Evolutionary conservation across 1,140 invertebrate genomes (phyloP).

Genomic region (Gerris buenoi): DNA sequence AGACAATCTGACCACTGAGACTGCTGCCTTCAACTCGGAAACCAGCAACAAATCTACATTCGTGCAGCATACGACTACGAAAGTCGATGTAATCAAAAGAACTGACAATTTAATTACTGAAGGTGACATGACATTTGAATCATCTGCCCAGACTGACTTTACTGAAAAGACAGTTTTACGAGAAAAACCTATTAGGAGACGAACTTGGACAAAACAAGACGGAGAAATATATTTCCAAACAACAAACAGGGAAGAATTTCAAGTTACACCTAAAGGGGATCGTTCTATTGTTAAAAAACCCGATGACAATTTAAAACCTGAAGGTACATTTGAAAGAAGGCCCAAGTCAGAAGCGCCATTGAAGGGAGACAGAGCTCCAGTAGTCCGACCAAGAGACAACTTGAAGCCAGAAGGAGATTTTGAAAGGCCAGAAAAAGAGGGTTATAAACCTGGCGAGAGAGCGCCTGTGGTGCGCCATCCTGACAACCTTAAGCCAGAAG

Average conservation of each 20-base stretch:
- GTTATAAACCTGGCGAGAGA: no score
- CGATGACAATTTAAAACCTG: constrained; percentile 40
- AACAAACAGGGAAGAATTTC: constrained; percentile 30
- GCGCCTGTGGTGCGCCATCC: no score
- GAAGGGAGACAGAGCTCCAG: constrained; percentile 27
- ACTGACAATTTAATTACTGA: constrained; percentile 39
- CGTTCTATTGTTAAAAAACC: constrained; percentile 25
- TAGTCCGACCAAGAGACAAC: constrained; percentile 30
- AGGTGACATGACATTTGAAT: constrained; percentile 43
- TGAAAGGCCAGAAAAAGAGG: no score
- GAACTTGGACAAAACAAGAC: constrained; percentile 54
- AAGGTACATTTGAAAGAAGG: constrained; percentile 41
- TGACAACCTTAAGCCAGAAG: no score
- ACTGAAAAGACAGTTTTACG: constrained; percentile 37
- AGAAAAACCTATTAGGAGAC: constrained; percentile 37
- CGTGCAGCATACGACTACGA: constrained; percentile 21
- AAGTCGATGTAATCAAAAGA: constrained; percentile 27
- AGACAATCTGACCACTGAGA: constrained; percentile 28
- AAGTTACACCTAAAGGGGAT: constrained; percentile 12
- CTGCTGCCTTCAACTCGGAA: constrained; percentile 26
- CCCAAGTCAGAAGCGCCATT: constrained; percentile 26
- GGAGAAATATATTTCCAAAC: constrained; percentile 47
- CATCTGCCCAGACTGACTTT: constrained; percentile 42
- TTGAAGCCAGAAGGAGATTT: constrained; percentile 33
- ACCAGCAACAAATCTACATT: constrained; percentile 31